These are phyloP conservation scores for Microcebus lehilahytsara DNA, from an alignment of 2,113 vertebrate species.

Conservation along the genomic window DNA sequence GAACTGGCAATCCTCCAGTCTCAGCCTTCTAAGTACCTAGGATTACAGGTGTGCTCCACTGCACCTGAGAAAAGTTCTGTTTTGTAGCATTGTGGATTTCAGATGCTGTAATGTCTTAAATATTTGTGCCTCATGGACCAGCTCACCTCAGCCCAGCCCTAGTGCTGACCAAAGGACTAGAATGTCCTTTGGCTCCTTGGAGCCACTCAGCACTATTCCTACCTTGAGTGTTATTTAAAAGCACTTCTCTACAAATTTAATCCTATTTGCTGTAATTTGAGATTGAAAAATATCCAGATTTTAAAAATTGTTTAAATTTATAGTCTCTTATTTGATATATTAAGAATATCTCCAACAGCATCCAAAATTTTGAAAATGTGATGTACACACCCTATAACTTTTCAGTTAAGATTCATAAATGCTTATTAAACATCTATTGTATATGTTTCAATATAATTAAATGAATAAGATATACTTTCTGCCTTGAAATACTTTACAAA, in stretches of 20 bases:
- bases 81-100: not conserved
- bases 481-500: not conserved
- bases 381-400: not conserved
- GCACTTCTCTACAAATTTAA: not conserved
- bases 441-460: not conserved
- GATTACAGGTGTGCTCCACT: too few species aligned
- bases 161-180: not conserved
- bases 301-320: not conserved
- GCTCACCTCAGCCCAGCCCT: not conserved
- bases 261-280: not conserved
- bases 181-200: not conserved
- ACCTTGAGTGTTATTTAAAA: not conserved
- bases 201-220: not conserved
- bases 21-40: too few species aligned
- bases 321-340: not conserved
- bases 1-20: too few species aligned
- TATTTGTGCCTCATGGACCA: not conserved
- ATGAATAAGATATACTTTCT: not conserved
- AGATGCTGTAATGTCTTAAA: not conserved
- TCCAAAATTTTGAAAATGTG: not conserved
- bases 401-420: not conserved
- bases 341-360: not conserved
- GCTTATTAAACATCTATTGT: not conserved
- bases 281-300: not conserved
- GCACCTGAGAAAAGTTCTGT: not conserved